Percentiles rank a stretch among this genome's conserved stretches.
phyloP scores from a whole-genome alignment of 2,888 invertebrate genomes.

The Drosophila mayaguana region DNA sequence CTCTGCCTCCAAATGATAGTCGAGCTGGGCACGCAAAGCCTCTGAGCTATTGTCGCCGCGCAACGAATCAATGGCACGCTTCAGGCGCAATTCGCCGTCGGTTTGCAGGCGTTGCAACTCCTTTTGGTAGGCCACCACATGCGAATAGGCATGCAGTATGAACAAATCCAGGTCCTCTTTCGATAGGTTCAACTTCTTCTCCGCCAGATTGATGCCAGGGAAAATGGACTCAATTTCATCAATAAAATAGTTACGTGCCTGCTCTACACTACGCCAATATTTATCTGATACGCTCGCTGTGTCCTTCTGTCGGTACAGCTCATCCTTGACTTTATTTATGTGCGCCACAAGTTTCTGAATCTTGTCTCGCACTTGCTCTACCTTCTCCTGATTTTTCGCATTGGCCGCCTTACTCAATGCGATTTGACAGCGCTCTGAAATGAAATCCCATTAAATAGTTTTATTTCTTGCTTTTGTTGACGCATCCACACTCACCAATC shows the following conservation, averaged over 20 bases:
- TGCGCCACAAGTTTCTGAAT: constrained; percentile 87
- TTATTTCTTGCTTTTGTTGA: not conserved
- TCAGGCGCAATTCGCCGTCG: constrained; percentile 87
- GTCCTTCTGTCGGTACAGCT: constrained; percentile 87
- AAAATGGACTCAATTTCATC: constrained; percentile 90
- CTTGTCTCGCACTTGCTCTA: constrained; percentile 86
- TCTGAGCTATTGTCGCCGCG: constrained; percentile 87
- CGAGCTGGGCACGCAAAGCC: constrained; percentile 87
- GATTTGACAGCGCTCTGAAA: constrained; percentile 81
- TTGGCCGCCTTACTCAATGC: constrained; percentile 80
- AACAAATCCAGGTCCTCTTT: constrained; percentile 90
- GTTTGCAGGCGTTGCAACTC: constrained; percentile 91
- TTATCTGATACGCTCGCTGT: constrained; percentile 89
- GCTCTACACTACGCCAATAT: constrained; percentile 92
- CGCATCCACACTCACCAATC: constrained; percentile 85
- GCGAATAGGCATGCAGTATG: constrained; percentile 91
- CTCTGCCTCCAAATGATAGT: constrained; percentile 90
- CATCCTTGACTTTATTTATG: constrained; percentile 87
- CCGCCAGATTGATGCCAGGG: constrained; percentile 89
- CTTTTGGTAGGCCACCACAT: constrained; percentile 91
- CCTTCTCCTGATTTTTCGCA: constrained; percentile 82
- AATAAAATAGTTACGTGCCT: constrained; percentile 87
- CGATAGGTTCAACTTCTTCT: constrained; percentile 88
- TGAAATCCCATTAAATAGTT: not conserved
- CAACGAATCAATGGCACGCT: constrained; percentile 88